Percentiles rank a stretch among this genome's conserved stretches.
Evolutionary conservation across 2,888 invertebrate genomes (phyloP).

Genomic region (Argyresthia goedartella): DNA sequence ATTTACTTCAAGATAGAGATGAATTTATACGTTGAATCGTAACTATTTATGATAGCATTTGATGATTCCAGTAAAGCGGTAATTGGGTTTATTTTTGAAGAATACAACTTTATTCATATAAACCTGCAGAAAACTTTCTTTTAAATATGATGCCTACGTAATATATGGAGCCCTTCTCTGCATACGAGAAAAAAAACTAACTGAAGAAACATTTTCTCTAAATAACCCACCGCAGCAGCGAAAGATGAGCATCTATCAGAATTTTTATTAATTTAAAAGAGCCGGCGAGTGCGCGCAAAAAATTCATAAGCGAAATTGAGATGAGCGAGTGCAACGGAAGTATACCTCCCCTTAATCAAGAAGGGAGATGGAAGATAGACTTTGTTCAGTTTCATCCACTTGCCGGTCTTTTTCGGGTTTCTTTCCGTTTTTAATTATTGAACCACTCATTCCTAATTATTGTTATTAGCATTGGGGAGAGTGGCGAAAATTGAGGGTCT

Average conservation of each 20-base stretch:
- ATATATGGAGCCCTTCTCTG: too few relatives aligned
- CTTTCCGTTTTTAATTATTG: slow-evolving; percentile 73
- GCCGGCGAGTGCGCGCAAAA: slow-evolving; percentile 30
- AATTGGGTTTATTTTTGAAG: too few relatives aligned
- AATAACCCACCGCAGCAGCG: too few relatives aligned
- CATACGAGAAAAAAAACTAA: too few relatives aligned
- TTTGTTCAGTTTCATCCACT: slow-evolving; percentile 30
- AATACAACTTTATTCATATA: too few relatives aligned
- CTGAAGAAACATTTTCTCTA: too few relatives aligned
- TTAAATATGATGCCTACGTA: too few relatives aligned
- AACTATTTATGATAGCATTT: too few relatives aligned
- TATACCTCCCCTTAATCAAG: slow-evolving; percentile 19
- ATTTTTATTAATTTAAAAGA: slow-evolving; percentile 56
- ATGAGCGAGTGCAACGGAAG: slow-evolving; percentile 31
- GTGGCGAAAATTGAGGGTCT: slow-evolving; percentile 70
- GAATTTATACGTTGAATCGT: too few relatives aligned
- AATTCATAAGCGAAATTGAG: slow-evolving; percentile 51
- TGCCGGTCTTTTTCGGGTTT: slow-evolving; percentile 54
- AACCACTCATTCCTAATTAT: slow-evolving; percentile 74
- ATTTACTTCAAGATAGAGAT: too few relatives aligned
- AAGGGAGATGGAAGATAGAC: slow-evolving; percentile 25
- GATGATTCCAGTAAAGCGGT: too few relatives aligned
- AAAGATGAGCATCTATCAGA: slow-evolving; percentile 25
- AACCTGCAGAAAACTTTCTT: too few relatives aligned
- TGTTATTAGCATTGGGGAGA: slow-evolving; percentile 69